Evolutionary conservation across 92 coral and sea anemone genomes (phyloP), one percentile per base, ranked within the genome.

Genomic region (Palythoa grandis): DNA sequence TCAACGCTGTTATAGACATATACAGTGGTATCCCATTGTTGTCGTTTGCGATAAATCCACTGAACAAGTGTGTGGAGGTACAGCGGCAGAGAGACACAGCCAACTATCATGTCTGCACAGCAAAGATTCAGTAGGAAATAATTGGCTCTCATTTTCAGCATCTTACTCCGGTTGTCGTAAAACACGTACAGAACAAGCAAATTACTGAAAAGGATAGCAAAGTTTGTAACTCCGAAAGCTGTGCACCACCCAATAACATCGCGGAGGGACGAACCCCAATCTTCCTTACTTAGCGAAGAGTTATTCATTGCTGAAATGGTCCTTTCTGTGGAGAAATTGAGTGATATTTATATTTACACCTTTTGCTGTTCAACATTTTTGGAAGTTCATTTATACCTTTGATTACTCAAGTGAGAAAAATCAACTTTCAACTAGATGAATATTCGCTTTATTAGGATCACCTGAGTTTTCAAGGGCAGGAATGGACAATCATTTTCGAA

Each of bases 51-150:
- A 17, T 17, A 54, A 3, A 80, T 67, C 85, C 85, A 80, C 8
- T 67, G 50, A 43, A 80, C 48, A 4, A 80, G 61, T 3, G 57
- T 50, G 61, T 67, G 85, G 48, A 80, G 74, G 52, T 80, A 80
- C 43, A 80, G 60, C 57, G 85, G 85, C 39, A 80, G 25, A 23
- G 85, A 66, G 15, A 80, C 74, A 66, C 85, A 80, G 1, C 85
- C 85, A 52, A 80, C 70, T 52, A 80, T 48, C 85, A 80, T 20
- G 74, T 80, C 85, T 22, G 75, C 85, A 22, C 74, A 80, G 43
- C 85, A 80, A 4, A 80, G 73, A 35, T 67, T 80, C 60, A 80
- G 85, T 13, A 80, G 25, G 14, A 80, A 80, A 80, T 66, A 66
- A 22, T 80, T 80, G 47, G 85, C 85, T 47, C 61, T 52, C 65